Evolutionary conservation across 2,888 invertebrate species (phyloP).

Genomic region (Anaspis maculata): DNA sequence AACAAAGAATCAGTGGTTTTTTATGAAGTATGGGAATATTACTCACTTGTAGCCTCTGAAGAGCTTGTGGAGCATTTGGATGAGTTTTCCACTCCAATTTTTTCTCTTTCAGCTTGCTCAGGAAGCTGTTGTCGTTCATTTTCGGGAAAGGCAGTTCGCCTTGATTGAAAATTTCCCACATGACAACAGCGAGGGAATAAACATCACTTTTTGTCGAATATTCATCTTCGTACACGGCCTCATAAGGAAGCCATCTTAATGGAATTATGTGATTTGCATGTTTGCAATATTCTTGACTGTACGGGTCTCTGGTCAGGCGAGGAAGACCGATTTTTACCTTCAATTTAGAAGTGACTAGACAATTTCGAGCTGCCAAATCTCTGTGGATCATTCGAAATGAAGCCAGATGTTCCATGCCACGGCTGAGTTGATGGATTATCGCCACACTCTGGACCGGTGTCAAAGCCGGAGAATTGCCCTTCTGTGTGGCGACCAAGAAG

Average conservation of each 20-base stretch:
- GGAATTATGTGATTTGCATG: constrained; percentile 76
- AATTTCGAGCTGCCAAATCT: constrained; percentile 88
- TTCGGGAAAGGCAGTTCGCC: constrained; percentile 70
- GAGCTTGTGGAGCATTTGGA: constrained; percentile 51
- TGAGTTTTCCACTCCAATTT: constrained; percentile 62
- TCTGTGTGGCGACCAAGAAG: constrained; percentile 65
- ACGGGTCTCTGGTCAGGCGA: constrained; percentile 73
- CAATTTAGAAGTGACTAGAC: constrained; percentile 75
- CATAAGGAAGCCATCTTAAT: constrained; percentile 82
- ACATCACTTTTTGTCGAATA: constrained; percentile 90
- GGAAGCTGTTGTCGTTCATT: constrained; percentile 66
- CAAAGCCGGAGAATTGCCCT: constrained; percentile 50
- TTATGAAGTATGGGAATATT: background rate
- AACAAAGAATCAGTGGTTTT: constrained; percentile 3
- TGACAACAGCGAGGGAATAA: constrained; percentile 80
- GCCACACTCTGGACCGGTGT: constrained; percentile 58
- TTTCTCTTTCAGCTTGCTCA: constrained; percentile 55
- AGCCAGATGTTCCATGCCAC: constrained; percentile 73
- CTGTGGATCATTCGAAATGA: constrained; percentile 74
- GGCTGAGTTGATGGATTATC: constrained; percentile 67
- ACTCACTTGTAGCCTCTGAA: constrained; percentile 51
- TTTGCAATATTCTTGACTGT: constrained; percentile 83
- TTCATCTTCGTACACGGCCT: constrained; percentile 84
- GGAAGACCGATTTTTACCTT: constrained; percentile 77
- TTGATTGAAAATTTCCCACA: constrained; percentile 83